These are phyloP conservation scores for Amia ocellicauda DNA, from an alignment of 2,113 vertebrate genomes.

Conservation along the genomic window DNA sequence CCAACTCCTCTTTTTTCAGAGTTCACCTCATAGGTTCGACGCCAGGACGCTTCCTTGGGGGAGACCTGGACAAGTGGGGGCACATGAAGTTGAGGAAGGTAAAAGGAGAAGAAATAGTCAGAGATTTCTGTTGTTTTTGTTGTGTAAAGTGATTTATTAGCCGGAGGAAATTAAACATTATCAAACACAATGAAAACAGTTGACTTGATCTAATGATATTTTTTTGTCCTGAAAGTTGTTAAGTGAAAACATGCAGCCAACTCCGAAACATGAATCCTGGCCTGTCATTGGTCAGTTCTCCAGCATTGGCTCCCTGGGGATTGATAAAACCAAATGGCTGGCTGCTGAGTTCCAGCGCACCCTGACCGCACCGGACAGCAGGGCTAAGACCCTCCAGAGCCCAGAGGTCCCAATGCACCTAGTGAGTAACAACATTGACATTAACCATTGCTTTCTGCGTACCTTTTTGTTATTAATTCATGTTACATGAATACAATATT, in stretches of 20 bases:
- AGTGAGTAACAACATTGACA: conserved; percentile 54
- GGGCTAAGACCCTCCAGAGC: conserved; percentile 31
- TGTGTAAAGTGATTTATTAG: not conserved
- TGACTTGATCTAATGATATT: not conserved
- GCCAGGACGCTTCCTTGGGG: conserved; percentile 84
- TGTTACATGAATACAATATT: too few relatives aligned
- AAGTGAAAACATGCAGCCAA: conserved; percentile 52
- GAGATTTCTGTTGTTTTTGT: not conserved
- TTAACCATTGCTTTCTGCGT: too few relatives aligned
- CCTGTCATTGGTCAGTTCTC: conserved; percentile 92
- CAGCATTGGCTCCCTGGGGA: conserved; percentile 92
- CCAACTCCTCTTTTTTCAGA: conserved; percentile 47
- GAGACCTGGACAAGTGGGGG: conserved; percentile 90
- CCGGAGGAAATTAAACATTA: too few relatives aligned
- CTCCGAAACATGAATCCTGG: conserved; percentile 68
- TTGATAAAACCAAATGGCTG: conserved; percentile 89
- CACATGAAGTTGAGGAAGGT: conserved; percentile 93
- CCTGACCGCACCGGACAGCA: conserved; percentile 64
- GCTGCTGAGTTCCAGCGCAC: conserved; percentile 86
- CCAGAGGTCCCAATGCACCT: conserved; percentile 68
- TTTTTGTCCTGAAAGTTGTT: conserved; percentile 60
- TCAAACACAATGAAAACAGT: too few relatives aligned
- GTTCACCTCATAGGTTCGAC: conserved; percentile 89
- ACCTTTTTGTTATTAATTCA: too few relatives aligned
- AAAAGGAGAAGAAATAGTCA: conserved; percentile 5